These are phyloP conservation scores for Dolichallabes microphthalmus DNA, from an alignment of 2,113 vertebrate genomes.

Conservation along the genomic window DNA sequence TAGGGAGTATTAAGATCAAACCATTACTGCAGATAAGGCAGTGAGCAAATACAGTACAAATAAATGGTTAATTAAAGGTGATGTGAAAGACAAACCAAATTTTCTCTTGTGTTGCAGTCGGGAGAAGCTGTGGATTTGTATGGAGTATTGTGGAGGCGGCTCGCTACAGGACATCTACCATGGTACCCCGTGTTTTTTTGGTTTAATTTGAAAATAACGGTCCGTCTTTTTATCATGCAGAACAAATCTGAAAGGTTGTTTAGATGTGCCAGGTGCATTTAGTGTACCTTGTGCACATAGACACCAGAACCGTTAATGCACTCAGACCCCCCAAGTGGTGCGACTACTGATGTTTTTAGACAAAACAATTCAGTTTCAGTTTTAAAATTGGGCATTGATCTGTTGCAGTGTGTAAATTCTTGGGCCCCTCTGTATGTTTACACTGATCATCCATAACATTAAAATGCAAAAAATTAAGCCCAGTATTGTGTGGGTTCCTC, in stretches of 20 bases:
- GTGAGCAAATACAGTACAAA: not conserved
- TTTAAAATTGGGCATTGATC: too few relatives aligned
- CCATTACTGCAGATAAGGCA: not conserved
- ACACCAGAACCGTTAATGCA: too few relatives aligned
- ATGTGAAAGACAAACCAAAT: not conserved
- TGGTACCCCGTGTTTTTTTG: slow-evolving; percentile 22
- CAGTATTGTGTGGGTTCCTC: too few relatives aligned
- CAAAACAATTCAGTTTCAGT: too few relatives aligned
- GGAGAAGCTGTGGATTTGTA: slow-evolving; percentile 57
- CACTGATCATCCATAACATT: too few relatives aligned
- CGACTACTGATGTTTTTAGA: too few relatives aligned
- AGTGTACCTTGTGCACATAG: too few relatives aligned
- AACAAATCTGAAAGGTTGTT: not conserved
- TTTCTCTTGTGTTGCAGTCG: slow-evolving; percentile 38
- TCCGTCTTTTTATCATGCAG: not conserved
- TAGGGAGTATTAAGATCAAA: not conserved
- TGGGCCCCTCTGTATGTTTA: too few relatives aligned
- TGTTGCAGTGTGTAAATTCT: too few relatives aligned
- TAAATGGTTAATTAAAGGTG: not conserved
- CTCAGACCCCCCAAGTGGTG: too few relatives aligned
- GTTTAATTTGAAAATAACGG: not conserved
- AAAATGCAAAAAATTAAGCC: too few relatives aligned
- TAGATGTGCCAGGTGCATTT: not conserved
- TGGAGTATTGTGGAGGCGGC: slow-evolving; percentile 57
- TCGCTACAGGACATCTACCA: slow-evolving; percentile 58